Base-by-base conservation (phyloP, 1,140 invertebrate species). In the Pteromalus puparum region DNA sequence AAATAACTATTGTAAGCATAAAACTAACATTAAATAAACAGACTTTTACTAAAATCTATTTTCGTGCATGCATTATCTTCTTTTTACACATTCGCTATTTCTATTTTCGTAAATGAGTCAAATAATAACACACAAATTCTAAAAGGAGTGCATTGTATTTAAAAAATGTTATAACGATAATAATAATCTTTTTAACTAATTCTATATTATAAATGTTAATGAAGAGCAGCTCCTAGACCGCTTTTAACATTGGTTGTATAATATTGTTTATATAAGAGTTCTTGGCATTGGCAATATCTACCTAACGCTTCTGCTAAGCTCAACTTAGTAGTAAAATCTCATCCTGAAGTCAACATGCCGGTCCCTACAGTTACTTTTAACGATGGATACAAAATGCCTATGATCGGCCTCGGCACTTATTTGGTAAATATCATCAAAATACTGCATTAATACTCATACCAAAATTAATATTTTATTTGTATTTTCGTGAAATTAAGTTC, bases 391-490 rank as follows among this genome's bases (percentile, higher is more conserved):
- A 90, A 94, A 87, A 95, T 96, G 89, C 95, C 95, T 3, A 87
- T 94, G 26, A 88, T 96, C 86, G 95, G 95, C 10, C 89, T 96
- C 9, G 95, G 95, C 3, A 96, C 95, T 7, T 96, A 95, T 92
- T 91, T 93, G 82, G 94, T 95, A 88, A 93, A 91, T 90, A 67
- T 68, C 82, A 86, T 21, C 48, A 73, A 21, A 48, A 18, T 48
- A 48, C 2, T 12, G 46, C 18, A 48, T 48, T 5, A 48, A 53
- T 18, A 53, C 10, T 48, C 46, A 15, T 48, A 0, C 10, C 18
- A 18, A 53, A 53, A 53, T 53, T 53, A 53, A 21, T 5, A 34
- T 34, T 34, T 34, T 34, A 34, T 34, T 2, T 34, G 30, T 5
- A 34, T 34, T 34, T 53, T 42, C 9, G 48, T 53, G 18, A 53